A percentile compares a stretch with the other conserved stretches of the same genome.
These are phyloP conservation scores for Astyanax mexicanus DNA, from an alignment of 2,797 vertebrate species.

Conservation along the genomic window DNA sequence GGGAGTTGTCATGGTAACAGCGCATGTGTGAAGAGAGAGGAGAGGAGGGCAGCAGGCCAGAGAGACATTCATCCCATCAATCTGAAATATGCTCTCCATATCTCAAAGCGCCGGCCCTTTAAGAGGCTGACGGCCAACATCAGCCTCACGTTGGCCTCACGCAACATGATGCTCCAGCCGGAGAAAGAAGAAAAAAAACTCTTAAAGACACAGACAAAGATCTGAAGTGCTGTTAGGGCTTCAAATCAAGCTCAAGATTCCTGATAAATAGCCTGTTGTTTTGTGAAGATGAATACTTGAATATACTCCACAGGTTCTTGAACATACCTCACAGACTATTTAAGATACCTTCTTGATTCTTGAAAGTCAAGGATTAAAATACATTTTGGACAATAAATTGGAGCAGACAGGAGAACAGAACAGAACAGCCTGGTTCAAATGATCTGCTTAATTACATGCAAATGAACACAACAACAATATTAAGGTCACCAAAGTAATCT, in stretches of 20 bases:
- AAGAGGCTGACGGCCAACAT: neutral
- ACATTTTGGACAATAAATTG: too few relatives aligned
- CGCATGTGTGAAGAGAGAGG: constrained; percentile 29
- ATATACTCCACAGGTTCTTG: neutral
- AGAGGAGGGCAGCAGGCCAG: constrained; percentile 22
- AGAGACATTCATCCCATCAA: constrained; percentile 17
- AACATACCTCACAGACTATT: neutral
- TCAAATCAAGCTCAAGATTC: neutral
- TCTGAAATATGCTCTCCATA: constrained; percentile 27
- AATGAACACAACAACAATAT: too few relatives aligned
- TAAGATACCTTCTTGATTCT: too few relatives aligned
- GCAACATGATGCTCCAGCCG: neutral
- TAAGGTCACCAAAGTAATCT: too few relatives aligned
- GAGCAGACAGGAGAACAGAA: too few relatives aligned
- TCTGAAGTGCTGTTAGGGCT: too few relatives aligned
- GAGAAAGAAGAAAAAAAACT: neutral
- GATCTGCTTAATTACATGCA: too few relatives aligned
- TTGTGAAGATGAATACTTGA: too few relatives aligned
- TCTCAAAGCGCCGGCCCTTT: neutral
- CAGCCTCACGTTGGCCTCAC: neutral
- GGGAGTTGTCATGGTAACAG: constrained; percentile 60
- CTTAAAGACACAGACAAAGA: neutral
- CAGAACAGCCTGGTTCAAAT: too few relatives aligned
- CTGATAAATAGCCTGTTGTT: too few relatives aligned
- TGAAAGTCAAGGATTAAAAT: too few relatives aligned